phyloP scores from a whole-genome alignment of 2,888 invertebrate genomes.

The Sialis lutaria region DNA sequence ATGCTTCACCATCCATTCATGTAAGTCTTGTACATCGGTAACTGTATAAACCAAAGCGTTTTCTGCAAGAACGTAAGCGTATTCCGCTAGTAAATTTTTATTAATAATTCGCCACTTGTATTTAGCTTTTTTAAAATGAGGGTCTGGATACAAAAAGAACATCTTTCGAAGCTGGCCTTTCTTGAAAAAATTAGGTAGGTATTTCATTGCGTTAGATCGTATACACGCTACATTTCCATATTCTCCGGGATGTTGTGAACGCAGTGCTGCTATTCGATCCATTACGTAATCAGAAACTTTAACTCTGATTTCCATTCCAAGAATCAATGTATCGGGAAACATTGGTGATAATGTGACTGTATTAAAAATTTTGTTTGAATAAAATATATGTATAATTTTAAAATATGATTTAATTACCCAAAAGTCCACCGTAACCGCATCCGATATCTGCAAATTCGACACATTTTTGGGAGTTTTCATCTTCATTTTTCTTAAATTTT shows the following conservation, averaged over 20 bases:
- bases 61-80: conserved; percentile 80
- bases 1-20: conserved; percentile 94
- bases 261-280: conserved; percentile 79
- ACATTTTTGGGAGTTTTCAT: conserved; percentile 16
- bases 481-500: conserved; percentile 18
- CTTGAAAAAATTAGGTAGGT: conserved; percentile 89
- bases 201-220: conserved; percentile 97
- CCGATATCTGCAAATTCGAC: conserved; percentile 94
- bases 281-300: conserved; percentile 98
- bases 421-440: conserved; percentile 93
- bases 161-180: conserved; percentile 93
- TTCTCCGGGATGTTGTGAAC: conserved; percentile 51
- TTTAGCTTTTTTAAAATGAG: conserved; percentile 97
- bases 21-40: conserved; percentile 93
- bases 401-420: conserved; percentile 33
- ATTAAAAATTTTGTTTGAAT: conserved; percentile 13
- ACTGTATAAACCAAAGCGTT: conserved; percentile 86
- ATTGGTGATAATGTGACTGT: conserved; percentile 75
- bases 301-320: conserved; percentile 95
- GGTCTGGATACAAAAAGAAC: conserved; percentile 98
- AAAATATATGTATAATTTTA: not conserved
- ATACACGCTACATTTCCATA: conserved; percentile 92
- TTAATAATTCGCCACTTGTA: conserved; percentile 99
- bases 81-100: conserved; percentile 81
- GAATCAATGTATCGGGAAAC: conserved; percentile 74